Evolutionary conservation across 1,140 invertebrate genomes (phyloP).

Genomic region (Arion vulgaris): DNA sequence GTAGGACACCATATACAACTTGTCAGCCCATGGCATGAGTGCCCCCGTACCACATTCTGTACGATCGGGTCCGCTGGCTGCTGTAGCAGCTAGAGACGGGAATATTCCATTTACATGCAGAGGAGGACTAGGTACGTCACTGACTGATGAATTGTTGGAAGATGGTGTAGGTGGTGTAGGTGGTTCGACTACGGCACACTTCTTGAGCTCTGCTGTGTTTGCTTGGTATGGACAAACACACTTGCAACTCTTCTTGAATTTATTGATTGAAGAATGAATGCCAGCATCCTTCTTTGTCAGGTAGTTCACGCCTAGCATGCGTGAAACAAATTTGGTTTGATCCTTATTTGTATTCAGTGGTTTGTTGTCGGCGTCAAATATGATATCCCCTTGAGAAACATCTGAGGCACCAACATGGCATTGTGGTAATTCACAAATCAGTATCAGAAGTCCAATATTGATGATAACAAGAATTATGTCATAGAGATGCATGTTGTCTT

Average conservation of each 20-base stretch:
- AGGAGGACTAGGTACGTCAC: background rate
- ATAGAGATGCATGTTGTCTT: background rate
- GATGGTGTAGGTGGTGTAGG: background rate
- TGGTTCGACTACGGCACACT: background rate
- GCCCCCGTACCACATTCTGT: slow-evolving; percentile 49
- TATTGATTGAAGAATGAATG: background rate
- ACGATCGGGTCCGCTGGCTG: slow-evolving; percentile 39
- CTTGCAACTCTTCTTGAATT: background rate
- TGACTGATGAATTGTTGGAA: background rate
- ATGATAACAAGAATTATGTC: background rate
- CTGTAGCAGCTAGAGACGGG: slow-evolving; percentile 34
- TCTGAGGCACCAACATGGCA: background rate
- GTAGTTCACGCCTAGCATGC: background rate
- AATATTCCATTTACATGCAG: slow-evolving; percentile 41
- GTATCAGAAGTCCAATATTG: background rate
- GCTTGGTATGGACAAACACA: background rate
- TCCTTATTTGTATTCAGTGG: background rate
- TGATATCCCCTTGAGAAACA: background rate
- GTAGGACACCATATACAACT: slow-evolving; percentile 50
- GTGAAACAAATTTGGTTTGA: background rate
- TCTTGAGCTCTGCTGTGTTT: background rate
- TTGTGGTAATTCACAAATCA: background rate
- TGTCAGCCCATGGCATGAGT: slow-evolving; percentile 51
- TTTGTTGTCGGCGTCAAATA: background rate
- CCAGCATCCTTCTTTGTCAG: background rate